phyloP scores from a whole-genome alignment of 2,888 invertebrate species.

The Hyles lineata region DNA sequence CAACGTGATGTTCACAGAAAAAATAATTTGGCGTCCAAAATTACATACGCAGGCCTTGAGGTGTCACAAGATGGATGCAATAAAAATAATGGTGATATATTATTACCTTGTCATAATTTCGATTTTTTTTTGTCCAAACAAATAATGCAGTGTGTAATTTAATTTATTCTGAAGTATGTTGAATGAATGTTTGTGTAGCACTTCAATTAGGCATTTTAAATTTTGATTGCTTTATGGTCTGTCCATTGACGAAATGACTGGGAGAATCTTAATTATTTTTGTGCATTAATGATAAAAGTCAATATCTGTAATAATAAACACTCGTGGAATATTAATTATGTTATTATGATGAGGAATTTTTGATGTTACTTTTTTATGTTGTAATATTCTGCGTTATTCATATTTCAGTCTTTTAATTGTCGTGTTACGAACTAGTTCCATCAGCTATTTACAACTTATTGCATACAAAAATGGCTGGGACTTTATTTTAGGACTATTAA shows the following conservation, averaged over 20 bases:
- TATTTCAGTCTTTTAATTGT: no score
- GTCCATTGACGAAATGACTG: neutral
- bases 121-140: neutral
- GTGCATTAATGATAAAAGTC: neutral
- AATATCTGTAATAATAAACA: neutral
- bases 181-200: neutral
- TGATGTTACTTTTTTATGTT: neutral
- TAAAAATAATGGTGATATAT: conserved; percentile 24
- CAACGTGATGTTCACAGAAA: neutral
- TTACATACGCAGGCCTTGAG: neutral
- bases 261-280: neutral
- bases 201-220: neutral
- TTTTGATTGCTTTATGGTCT: neutral
- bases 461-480: no score
- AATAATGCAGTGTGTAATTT: conserved; percentile 11
- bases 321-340: neutral
- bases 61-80: conserved; percentile 1
- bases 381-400: neutral
- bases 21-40: neutral
- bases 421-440: no score
- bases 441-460: no score
- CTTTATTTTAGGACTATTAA: no score
- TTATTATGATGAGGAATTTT: neutral
- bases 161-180: neutral
- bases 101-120: neutral